Evolutionary conservation across 1,140 invertebrate genomes (phyloP).

Genomic region (Schlechtendalia chinensis): DNA sequence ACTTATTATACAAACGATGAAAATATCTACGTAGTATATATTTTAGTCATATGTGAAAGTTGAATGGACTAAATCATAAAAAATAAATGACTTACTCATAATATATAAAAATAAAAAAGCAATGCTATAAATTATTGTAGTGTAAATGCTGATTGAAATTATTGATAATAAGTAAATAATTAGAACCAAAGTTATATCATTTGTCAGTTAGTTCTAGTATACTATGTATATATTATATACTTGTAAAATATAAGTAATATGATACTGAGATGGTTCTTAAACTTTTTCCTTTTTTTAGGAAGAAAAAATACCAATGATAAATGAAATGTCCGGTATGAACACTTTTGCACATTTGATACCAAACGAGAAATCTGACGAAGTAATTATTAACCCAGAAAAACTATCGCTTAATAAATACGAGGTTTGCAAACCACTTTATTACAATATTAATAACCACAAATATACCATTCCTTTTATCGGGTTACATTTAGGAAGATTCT

Average conservation of each 20-base stretch:
- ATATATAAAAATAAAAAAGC: too few relatives aligned
- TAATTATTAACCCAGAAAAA: background rate
- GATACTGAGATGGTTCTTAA: background rate
- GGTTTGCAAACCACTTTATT: background rate
- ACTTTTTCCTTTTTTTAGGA: conserved; percentile 12
- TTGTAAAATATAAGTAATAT: background rate
- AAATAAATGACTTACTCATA: too few relatives aligned
- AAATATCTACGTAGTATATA: too few relatives aligned
- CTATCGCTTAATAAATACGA: background rate
- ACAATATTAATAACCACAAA: too few relatives aligned
- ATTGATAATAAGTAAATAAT: too few relatives aligned
- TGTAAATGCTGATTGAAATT: too few relatives aligned
- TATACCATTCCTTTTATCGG: background rate
- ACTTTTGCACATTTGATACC: background rate
- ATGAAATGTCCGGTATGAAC: background rate
- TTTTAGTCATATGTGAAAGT: too few relatives aligned
- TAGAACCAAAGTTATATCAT: too few relatives aligned
- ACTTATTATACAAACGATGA: too few relatives aligned
- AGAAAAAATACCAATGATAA: background rate
- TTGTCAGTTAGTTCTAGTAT: background rate
- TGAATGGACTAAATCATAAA: too few relatives aligned
- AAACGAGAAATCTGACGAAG: background rate
- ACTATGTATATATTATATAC: background rate
- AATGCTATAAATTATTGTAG: too few relatives aligned
- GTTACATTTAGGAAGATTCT: background rate